Base-by-base conservation (phyloP, 92 coral and sea anemone genomes). In the Epizoanthus stellaris region DNA sequence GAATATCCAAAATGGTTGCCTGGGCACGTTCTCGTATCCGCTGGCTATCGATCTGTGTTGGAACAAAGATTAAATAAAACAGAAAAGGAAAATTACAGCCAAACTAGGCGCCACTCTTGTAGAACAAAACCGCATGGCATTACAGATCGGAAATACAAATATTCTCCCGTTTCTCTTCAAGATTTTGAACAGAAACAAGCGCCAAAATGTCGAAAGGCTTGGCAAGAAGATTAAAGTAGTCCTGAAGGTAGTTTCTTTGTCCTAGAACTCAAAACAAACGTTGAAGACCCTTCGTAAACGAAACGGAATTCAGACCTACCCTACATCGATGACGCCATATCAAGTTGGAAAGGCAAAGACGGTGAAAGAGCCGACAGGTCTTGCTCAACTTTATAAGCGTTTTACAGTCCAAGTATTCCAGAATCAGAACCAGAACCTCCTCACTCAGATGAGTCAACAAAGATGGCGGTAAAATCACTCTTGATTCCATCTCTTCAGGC, bases 241-340 rank as follows among this genome's bases (percentile, higher is more conserved):
- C 83, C 49, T 42, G 30, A 86, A 86, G 38, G 57, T 36, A 89
- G 58, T 58, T 47, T 85, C 59, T 17, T 19, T 67, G 67, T 25
- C 61, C 62, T 39, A 39, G 38, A 76, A 69, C n/a, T 70, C 34
- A 87, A 59, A 75, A 58, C 13, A 68, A 63, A 36, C 81, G 75
- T 39, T 61, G 85, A 70, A 70, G 49, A 75, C 43, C 73, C 80
- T 70, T 75, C 81, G 77, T 75, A 82, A 90, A 87, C 58, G 81
- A 77, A 70, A 76, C 72, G 54, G 80, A 85, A 77, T 67, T 87
- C 77, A 76, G 65, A 95, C 99, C 87, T 91, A 97, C 99, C 98
- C 93, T 97, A 74, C 99, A 97, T 30, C 98, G 99, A 91, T 97
- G 99, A 97, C 99, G 99, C 99, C 99, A 97, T 97, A 97, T 97